Percentiles rank a stretch among this genome's conserved stretches.
Conservation (phyloP, 2,888 invertebrate genomes). For the Autographa gamma region DNA sequence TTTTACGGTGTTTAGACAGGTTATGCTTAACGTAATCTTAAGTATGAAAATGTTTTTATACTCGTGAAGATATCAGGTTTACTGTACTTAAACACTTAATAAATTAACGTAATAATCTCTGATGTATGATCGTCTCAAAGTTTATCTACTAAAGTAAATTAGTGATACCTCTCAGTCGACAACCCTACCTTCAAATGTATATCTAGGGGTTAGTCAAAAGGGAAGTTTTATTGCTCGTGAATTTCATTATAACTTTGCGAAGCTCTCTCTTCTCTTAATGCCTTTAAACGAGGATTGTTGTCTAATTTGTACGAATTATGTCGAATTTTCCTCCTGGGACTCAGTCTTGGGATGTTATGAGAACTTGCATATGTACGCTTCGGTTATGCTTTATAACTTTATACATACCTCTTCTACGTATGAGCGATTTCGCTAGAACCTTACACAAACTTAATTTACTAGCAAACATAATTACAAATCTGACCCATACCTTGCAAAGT, state of each 20-base stretch:
- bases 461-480: neutral
- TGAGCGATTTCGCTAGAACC: neutral
- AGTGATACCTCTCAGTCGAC: slow-evolving; percentile 49
- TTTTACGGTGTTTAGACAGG: neutral
- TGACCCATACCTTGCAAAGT: neutral
- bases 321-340: slow-evolving; percentile 72
- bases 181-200: slow-evolving; percentile 82
- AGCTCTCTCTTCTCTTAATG: slow-evolving; percentile 80
- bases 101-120: neutral
- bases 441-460: neutral
- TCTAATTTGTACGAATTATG: slow-evolving; percentile 86
- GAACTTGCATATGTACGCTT: slow-evolving; percentile 28
- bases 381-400: slow-evolving; percentile 26
- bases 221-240: slow-evolving; percentile 88
- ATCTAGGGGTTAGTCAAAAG: slow-evolving; percentile 86
- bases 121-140: neutral
- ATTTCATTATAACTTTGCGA: slow-evolving; percentile 88
- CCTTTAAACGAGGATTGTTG: slow-evolving; percentile 86
- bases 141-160: neutral
- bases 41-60: neutral
- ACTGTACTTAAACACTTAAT: neutral
- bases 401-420: neutral
- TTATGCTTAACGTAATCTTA: neutral
- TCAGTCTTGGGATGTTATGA: slow-evolving; percentile 56
- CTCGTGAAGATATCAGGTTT: neutral